Evolutionary conservation across 2,888 invertebrate genomes (phyloP).

Genomic region (Frankliniella fusca): DNA sequence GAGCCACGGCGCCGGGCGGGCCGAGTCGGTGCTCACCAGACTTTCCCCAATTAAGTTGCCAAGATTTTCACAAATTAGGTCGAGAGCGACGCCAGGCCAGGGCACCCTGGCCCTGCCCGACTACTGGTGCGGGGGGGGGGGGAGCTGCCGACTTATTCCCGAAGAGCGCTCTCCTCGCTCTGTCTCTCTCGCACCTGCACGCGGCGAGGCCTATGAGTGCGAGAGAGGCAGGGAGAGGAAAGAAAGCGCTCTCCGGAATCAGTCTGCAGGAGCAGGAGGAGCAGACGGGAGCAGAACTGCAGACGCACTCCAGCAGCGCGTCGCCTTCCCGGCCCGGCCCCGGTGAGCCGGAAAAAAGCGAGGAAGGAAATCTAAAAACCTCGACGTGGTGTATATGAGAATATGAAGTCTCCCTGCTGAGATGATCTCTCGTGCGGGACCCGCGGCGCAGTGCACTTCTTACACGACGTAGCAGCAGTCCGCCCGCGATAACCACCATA

Average conservation of each 20-base stretch:
- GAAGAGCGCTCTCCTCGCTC: no score
- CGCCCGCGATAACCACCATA: not conserved
- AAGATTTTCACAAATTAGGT: not conserved
- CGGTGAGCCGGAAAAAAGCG: no score
- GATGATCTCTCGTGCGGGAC: not conserved
- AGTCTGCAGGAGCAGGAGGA: no score
- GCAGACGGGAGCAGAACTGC: not conserved
- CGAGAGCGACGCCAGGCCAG: not conserved
- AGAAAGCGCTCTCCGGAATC: no score
- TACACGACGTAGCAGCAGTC: not conserved
- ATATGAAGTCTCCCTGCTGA: no score
- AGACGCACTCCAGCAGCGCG: not conserved
- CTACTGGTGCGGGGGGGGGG: no score
- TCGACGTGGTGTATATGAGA: no score
- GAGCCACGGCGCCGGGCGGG: not conserved
- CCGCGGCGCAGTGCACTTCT: not conserved
- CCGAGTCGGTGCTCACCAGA: not conserved
- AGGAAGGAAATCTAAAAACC: no score
- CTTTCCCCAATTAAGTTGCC: constrained; percentile 11
- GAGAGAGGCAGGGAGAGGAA: no score
- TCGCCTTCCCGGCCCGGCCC: not conserved
- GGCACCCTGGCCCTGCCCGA: not conserved
- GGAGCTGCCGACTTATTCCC: no score
- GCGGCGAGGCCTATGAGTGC: no score
- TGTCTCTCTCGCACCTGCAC: no score